Evolutionary conservation across 1,140 invertebrate species (phyloP).

Genomic region (Lepidotrigona ventralis): DNA sequence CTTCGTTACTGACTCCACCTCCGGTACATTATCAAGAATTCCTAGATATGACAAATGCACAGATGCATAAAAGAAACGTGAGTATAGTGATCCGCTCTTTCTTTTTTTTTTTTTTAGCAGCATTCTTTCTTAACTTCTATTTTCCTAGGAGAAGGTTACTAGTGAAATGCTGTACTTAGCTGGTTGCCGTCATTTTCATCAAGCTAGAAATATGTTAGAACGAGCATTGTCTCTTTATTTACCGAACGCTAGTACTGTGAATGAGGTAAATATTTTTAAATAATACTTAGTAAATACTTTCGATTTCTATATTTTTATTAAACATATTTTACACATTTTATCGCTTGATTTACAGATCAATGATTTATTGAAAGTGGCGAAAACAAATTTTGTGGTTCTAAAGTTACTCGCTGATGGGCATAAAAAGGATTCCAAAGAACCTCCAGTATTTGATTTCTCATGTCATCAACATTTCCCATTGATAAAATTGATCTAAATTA

Average conservation of each 20-base stretch:
- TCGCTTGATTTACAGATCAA: constrained; percentile 84
- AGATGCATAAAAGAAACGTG: constrained; percentile 77
- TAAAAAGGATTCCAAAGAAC: constrained; percentile 90
- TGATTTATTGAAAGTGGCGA: constrained; percentile 92
- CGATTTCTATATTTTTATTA: not conserved
- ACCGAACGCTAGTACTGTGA: constrained; percentile 86
- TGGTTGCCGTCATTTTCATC: constrained; percentile 94
- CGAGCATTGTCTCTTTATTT: constrained; percentile 77
- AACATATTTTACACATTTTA: constrained; percentile 27
- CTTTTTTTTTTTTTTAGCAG: not conserved
- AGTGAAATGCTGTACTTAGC: constrained; percentile 84
- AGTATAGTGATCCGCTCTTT: constrained; percentile 49
- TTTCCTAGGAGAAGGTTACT: constrained; percentile 70
- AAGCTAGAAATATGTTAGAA: constrained; percentile 92
- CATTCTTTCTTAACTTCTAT: constrained; percentile 3
- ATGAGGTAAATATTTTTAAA: constrained; percentile 84
- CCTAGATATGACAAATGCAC: constrained; percentile 82
- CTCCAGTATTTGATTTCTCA: constrained; percentile 95
- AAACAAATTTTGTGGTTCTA: constrained; percentile 97
- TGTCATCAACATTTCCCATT: constrained; percentile 94
- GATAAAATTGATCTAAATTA: constrained; percentile 85
- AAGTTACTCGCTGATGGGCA: constrained; percentile 95
- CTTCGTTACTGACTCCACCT: constrained; percentile 91
- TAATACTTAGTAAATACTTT: not conserved
- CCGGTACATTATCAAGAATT: constrained; percentile 94